Evolutionary conservation across 2,113 vertebrate species (phyloP).

Genomic region (Cottus gobio): DNA sequence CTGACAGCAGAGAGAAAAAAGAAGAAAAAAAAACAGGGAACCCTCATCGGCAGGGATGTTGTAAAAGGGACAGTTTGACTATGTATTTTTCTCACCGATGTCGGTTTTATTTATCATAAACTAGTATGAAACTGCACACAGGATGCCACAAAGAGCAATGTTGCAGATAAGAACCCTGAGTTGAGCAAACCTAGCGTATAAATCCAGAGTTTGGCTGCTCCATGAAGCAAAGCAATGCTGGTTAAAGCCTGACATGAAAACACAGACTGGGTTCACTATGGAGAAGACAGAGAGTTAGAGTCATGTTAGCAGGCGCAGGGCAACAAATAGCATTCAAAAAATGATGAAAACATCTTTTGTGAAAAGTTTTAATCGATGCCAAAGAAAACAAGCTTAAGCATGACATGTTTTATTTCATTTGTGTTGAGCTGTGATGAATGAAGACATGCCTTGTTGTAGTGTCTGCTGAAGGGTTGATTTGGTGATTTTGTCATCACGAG

Average conservation of each 20-base stretch:
- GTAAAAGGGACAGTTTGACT: conserved; percentile 47
- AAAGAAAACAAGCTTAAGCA: neutral
- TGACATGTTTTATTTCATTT: neutral
- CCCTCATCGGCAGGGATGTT: conserved; percentile 31
- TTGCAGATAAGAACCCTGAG: neutral
- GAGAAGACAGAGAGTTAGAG: neutral
- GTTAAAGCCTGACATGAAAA: neutral
- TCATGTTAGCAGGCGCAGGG: neutral
- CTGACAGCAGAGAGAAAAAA: conserved; percentile 47
- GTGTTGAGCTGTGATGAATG: conserved; percentile 9
- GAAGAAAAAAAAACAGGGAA: neutral
- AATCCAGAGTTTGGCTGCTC: neutral
- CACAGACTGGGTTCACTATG: neutral
- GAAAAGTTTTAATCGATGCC: neutral
- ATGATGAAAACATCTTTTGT: neutral
- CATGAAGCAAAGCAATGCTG: neutral
- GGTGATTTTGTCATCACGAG: conserved; percentile 4
- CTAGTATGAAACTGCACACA: conserved; percentile 6
- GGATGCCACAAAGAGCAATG: neutral
- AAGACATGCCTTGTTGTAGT: neutral
- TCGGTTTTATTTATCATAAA: conserved; percentile 40
- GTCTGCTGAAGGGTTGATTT: conserved; percentile 2
- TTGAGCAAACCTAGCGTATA: neutral
- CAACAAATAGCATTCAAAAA: neutral
- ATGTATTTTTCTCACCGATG: conserved; percentile 35